Base-by-base conservation (phyloP, 2,113 vertebrate genomes). In the Ictalurus furcatus region DNA sequence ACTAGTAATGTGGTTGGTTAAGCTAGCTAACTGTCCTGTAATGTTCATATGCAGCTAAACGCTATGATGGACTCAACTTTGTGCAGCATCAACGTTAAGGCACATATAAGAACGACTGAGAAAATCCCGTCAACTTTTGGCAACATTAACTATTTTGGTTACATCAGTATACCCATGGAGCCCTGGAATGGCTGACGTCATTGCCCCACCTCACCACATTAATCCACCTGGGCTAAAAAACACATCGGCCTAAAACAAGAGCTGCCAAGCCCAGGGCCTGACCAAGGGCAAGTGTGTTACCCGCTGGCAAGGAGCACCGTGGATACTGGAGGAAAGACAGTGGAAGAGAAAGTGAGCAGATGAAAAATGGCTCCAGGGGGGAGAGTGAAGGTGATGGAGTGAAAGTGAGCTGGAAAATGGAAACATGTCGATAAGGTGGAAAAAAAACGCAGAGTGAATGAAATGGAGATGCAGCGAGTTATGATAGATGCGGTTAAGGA, bases 361-460 rank as follows among this genome's bases (percentile, higher is more conserved):
- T 88, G 93, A 92, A 92, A 91, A 92, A 94, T 92, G 93, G 94
- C 95, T 94, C 94, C 92, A 94, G 94, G 90, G 91, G 69, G 37
- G 76, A 81, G 86, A 91, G 90, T 91, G 94, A 94, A 94, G 94
- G 93, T 95, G 95, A 95, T 94, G 94, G 94, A 96, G 94, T 56
- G 94, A 92, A 92, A 85, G 85, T 93, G 91, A 89, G 93, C 93
- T 93, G 93, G 94, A 95, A 95, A 95, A 95, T 95, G 95, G 94
- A 95, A 95, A 95, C 94, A 95, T 95, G 94, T 95, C 94, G 92
- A 95, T 95, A 95, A 95, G 93, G 92, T 90, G n/a, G 37, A 78
- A 44, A 84, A 87, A 89, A 88, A 90, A 91, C 90, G 92, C 30
- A 63, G 91, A 94, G 93, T 86, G 92, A 94, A 94, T 91, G 89